Evolutionary conservation across 2,113 vertebrate species (phyloP), one percentile per base, ranked within the genome.

Genomic region (Dascyllus trimaculatus): DNA sequence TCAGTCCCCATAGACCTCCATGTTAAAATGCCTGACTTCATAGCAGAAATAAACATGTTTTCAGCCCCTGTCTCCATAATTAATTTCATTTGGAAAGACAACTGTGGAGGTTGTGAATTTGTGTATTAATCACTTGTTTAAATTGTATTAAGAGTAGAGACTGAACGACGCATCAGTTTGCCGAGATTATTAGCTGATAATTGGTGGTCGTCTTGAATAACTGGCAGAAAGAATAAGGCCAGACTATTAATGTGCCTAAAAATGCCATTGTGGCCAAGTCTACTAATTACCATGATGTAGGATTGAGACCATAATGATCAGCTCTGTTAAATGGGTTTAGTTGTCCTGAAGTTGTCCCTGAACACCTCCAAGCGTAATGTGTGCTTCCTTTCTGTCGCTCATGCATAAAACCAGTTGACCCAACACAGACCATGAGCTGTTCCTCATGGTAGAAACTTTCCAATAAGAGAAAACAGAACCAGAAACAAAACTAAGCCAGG

Each of bases 391-490:
- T 17, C 19, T 5, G 19, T 46, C 19, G 18, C 25, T 59, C 1
- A 11, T 0, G 2, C 3, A 11, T 8, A 19, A 15, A 15, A 22
- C n/a, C 5, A 21, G 21, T 5, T 3, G 4, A 67, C 19, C 61
- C 7, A 52, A 4, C 24, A 25, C 52, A 62, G 25, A 10, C 46
- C 2, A 8, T 14, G 45, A 65, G 25, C 25, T 21, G 46, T 35
- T 66, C 38, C 38, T 62, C 40, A 53, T 18, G 18, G 26, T 11
- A 18, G n/a, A 51, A 9, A n/a, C n/a, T 53, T 56, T 26, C 11
- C 40, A 54, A 22, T 19, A 53, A 64, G 40, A 70, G 35, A 70
- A 79, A 81, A 74, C 62, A 77, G 45, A 52, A 62, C 59, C 3
- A 8, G 45, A 43, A 17, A 48, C 19, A 18, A 38, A 76, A 35